Base-by-base conservation (phyloP, 2,797 vertebrate species). In the Typhlichthys subterraneus region DNA sequence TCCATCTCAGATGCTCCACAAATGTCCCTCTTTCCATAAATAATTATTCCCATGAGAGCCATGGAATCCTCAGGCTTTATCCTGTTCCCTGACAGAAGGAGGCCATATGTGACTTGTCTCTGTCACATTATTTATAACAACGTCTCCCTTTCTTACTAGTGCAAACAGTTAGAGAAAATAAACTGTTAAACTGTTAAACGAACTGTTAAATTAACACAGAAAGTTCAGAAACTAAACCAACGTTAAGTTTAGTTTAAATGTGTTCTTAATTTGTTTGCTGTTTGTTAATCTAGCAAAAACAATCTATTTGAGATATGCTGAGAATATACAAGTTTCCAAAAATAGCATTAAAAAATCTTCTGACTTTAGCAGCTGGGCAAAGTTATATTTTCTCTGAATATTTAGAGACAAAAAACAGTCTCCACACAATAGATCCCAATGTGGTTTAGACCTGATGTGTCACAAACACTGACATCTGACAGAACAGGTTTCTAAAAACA, bases 11-110 rank as follows among this genome's bases (percentile, higher is more conserved):
- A 78, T 79, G 8, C 61, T 81, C 58, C 42, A 58, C 70, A 87
- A 75, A 61, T 80, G 83, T 81, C 84, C 84, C 77, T 86, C 74
- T 88, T 90, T 85, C 83, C 82, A 81, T 65, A 85, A 87, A 87
- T 87, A 84, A 81, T 74, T 47, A 67, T 70, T 81, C 81, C 82
- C 79, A 58, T 33, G 66, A 68, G 73, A 70, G 53, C 56, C 12
- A 0, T 45, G 38, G 45, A 45, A 81, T 46, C 15, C 42, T 33
- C 45, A 50, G 73, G 80, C 69, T 73, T 67, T 65, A 72, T 75
- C 67, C 47, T 56, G 64, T 69, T 75, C 75, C 80, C 69, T 14
- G n/a, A 70, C 82, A 80, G 82, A 82, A 75, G 73, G 82, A 78
- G 74, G 73, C 84, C 87, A 88, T 72, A 83, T 87, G 89, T 85